A percentile compares a stretch with the other conserved stretches of the same genome.
Evolutionary conservation across 2,797 vertebrate genomes (phyloP).

Genomic region (Sebastes nivosus): DNA sequence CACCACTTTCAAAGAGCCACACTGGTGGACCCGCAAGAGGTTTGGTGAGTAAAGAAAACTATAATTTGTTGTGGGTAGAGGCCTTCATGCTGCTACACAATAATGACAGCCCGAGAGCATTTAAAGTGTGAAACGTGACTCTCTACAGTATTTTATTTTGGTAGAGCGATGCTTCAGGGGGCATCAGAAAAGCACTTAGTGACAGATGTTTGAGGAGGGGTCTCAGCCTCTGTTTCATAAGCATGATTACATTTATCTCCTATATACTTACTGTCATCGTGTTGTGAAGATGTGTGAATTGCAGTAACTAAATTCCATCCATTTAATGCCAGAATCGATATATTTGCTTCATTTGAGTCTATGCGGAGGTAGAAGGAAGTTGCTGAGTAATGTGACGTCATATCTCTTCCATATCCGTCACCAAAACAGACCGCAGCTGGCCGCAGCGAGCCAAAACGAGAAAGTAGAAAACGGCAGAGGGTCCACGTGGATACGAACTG

Average conservation of each 20-base stretch:
- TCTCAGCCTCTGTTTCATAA: slow-evolving; percentile 19
- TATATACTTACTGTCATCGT: neutral
- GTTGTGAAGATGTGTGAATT: neutral
- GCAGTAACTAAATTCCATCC: neutral
- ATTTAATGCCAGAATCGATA: neutral
- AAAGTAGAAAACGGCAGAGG: too few species aligned
- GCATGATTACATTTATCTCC: slow-evolving; percentile 6
- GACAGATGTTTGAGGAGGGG: slow-evolving; percentile 18
- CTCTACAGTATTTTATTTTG: slow-evolving; percentile 11
- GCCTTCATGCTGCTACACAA: slow-evolving; percentile 13
- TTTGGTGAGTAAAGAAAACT: slow-evolving; percentile 87
- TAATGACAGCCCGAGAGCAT: slow-evolving; percentile 38
- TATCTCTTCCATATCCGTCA: too few species aligned
- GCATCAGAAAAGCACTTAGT: slow-evolving; percentile 12
- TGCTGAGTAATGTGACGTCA: too few species aligned
- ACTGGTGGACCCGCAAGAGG: slow-evolving; percentile 98
- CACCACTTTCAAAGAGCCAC: slow-evolving; percentile 95
- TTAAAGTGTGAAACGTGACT: slow-evolving; percentile 25
- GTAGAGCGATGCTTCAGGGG: neutral
- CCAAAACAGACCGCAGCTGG: too few species aligned
- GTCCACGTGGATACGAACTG: too few species aligned
- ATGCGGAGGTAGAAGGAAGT: too few species aligned
- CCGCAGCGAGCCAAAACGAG: too few species aligned
- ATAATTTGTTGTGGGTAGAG: neutral
- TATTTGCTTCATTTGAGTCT: too few species aligned